Base-by-base conservation (phyloP, 2,113 vertebrate species). In the Corvus hawaiiensis region DNA sequence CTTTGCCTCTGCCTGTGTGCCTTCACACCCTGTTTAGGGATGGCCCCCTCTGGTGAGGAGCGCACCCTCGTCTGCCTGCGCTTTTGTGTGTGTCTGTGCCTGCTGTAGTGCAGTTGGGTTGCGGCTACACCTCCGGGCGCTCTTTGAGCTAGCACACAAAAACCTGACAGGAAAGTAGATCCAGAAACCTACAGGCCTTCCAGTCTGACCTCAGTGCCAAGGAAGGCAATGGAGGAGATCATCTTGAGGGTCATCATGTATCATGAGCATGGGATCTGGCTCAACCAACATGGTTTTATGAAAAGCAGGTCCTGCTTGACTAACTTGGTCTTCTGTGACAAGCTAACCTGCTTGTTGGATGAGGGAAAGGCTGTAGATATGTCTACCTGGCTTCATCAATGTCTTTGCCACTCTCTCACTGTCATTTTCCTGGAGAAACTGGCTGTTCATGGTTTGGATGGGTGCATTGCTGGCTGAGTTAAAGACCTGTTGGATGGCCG, bases 401-500 rank as follows among this genome's bases (percentile, higher is more conserved):
- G 16, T 2, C 39, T 79, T 48, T 56, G 30, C 18, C 66, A 27
- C 20, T 71, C 8, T 35, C 21, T 33, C n/a, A 30, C 18, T 37
- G 26, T 23, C 15, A 52, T 61, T 72, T 88, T 56, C 30, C 6
- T 23, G 24, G 3, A 27, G 75, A 43, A 48, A 30, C 11, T 27
- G 49, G 16, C 30, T 64, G 24, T 16, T 30, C 4, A 1, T 32
- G 17, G 3, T n/a, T 63, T 64, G 41, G 24, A 21, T 49, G 16
- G 20, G 35, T 48, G 14, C 24, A 63, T 3, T 41, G 14, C 21
- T n/a, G 22, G 13, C 43, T 43, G 35, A 41, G 41, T 41, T 56
- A 49, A 48, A 41, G 35, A 35, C 9, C 6, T 15, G 27, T 8
- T 56, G 28, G 17, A 43, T 44, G 9, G 33, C 44, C 0, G 0